These are phyloP conservation scores for Cetonia aurata DNA, from an alignment of 2,888 invertebrate species.

Conservation along the genomic window DNA sequence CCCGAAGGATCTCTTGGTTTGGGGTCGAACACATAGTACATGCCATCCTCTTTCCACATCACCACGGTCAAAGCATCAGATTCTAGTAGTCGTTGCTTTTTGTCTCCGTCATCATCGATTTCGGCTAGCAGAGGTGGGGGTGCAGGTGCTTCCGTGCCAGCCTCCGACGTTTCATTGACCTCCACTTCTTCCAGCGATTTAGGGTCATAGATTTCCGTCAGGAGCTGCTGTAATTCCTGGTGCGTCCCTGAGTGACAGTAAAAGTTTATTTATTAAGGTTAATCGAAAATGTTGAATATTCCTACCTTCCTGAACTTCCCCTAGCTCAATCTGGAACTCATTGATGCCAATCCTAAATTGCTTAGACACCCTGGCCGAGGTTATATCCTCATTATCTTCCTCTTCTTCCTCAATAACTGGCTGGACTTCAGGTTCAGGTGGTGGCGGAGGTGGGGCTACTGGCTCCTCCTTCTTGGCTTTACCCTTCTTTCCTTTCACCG, in stretches of 20 bases:
- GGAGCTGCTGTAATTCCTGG: not conserved
- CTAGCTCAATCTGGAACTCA: constrained; percentile 54
- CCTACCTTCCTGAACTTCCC: constrained; percentile 41
- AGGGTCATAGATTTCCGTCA: constrained; percentile 12
- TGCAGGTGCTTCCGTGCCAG: not conserved
- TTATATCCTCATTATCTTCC: constrained; percentile 55
- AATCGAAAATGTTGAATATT: too few species aligned
- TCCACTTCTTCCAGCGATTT: not conserved
- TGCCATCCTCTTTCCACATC: constrained; percentile 60
- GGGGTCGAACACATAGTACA: constrained; percentile 63
- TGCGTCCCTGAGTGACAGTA: constrained; percentile 1
- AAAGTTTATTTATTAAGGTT: too few species aligned
- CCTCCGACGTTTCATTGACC: not conserved
- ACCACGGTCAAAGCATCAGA: constrained; percentile 58
- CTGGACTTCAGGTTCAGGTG: constrained; percentile 12
- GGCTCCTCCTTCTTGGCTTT: constrained; percentile 43
- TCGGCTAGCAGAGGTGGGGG: not conserved
- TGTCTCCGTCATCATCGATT: constrained; percentile 44
- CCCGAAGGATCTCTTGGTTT: constrained; percentile 61
- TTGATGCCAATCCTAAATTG: constrained; percentile 62
- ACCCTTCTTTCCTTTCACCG: constrained; percentile 25
- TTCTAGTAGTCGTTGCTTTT: constrained; percentile 55
- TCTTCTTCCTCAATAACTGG: constrained; percentile 26
- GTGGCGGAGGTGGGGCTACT: constrained; percentile 27
- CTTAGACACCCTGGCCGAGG: constrained; percentile 58